Evolutionary conservation across 2,797 vertebrate species (phyloP), one percentile per base, ranked within the genome.

Genomic region (Trachurus trachurus): DNA sequence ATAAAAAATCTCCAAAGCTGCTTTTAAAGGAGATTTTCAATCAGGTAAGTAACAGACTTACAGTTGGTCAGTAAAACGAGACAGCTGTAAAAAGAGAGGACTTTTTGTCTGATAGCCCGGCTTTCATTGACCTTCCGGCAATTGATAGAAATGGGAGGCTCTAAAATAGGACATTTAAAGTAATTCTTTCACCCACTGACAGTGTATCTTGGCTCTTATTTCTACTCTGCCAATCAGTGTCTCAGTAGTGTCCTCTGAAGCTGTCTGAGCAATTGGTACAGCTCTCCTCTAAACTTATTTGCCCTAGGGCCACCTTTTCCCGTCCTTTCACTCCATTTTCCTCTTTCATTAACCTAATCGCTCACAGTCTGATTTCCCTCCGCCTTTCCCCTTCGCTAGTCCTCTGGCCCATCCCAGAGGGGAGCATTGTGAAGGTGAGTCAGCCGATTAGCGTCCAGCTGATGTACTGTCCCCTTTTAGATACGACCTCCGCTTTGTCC

Each of bases 301-400:
- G 87, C 91, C 86, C 81, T 66, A 62, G 72, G 90, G 82, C 89
- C 89, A 89, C 88, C 89, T 92, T 84, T 88, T 88, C 76, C 81
- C 76, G 85, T 93, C 91, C 88, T 86, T 89, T 94, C 87, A 85
- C 90, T 94, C 87, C 71, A 66, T 88, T 90, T 89, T 88, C 84
- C 87, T 89, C 79, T 90, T 93, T 93, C 92, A 93, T 93, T 93
- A 93, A 91, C 84, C 88, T 93, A 92, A 93, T 93, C 88, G 66
- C 88, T 92, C 90, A 93, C 84, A 70, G 91, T 83, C 88, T 87
- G 88, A 93, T 91, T 90, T 84, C 73, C 69, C 85, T 74, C 80
- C 49, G 61, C 80, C 81, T 82, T 81, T 83, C 81, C 83, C 89
- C 81, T 85, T 84, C 77, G 19, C 66, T 13, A 80, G 83, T 91